Evolutionary conservation across 2,888 invertebrate genomes (phyloP).

Genomic region (Xanthorhoe spadicearia): DNA sequence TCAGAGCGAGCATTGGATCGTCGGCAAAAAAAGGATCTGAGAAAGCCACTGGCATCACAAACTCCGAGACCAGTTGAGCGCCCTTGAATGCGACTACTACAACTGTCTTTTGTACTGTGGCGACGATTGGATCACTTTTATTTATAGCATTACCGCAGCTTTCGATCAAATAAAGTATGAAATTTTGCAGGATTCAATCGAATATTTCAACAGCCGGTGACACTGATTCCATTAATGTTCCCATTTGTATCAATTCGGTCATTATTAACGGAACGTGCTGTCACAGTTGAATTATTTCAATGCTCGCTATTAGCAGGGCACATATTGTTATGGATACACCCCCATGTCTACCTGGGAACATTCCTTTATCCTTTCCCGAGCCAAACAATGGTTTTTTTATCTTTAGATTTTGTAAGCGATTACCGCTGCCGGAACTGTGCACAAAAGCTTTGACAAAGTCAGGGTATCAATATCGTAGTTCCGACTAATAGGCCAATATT

Average conservation of each 20-base stretch:
- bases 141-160: constrained; percentile 31
- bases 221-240: constrained; percentile 57
- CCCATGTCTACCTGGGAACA: constrained; percentile 74
- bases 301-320: constrained; percentile 56
- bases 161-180: constrained; percentile 40
- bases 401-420: constrained; percentile 68
- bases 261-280: constrained; percentile 63
- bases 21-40: constrained; percentile 68
- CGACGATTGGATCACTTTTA: constrained; percentile 25
- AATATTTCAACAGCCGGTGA: constrained; percentile 51
- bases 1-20: constrained; percentile 67
- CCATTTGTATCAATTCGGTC: constrained; percentile 63
- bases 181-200: constrained; percentile 43
- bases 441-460: constrained; percentile 76
- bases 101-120: constrained; percentile 48
- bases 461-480: constrained; percentile 79
- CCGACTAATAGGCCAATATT: constrained; percentile 79
- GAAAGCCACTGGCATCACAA: constrained; percentile 67
- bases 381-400: constrained; percentile 72
- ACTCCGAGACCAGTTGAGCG: constrained; percentile 54
- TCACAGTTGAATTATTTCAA: constrained; percentile 65
- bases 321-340: constrained; percentile 65
- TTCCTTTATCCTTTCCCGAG: constrained; percentile 65
- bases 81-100: constrained; percentile 52
- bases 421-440: constrained; percentile 77